Evolutionary conservation across 2,888 invertebrate genomes (phyloP).

Genomic region (Poecilobothrus nobilitatus): DNA sequence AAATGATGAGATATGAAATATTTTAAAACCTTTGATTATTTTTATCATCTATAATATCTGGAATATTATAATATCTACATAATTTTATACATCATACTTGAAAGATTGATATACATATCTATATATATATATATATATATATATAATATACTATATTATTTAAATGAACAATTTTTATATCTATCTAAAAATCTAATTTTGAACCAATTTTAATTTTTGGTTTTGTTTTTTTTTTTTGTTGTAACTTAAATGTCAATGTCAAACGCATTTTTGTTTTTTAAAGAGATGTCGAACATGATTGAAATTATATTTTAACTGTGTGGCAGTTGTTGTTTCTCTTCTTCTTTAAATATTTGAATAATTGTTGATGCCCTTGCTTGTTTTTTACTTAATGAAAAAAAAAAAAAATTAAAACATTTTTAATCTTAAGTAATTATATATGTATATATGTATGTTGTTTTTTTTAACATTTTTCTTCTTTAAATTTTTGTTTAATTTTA

Average conservation of each 20-base stretch:
- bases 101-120: too few relatives aligned
- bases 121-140: too few relatives aligned
- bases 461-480: neutral
- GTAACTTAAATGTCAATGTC: neutral
- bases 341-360: neutral
- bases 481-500: neutral
- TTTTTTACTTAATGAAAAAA: too few relatives aligned
- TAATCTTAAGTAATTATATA: neutral
- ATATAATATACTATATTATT: too few relatives aligned
- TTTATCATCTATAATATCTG: too few relatives aligned
- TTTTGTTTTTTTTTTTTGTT: neutral
- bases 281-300: neutral
- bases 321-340: too few relatives aligned
- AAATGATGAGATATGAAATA: too few relatives aligned
- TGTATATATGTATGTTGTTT: neutral
- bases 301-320: neutral
- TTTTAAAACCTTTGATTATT: too few relatives aligned
- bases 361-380: neutral
- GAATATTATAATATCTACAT: too few relatives aligned
- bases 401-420: neutral
- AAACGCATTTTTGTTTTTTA: neutral
- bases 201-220: neutral
- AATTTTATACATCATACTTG: too few relatives aligned
- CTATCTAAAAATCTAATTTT: too few relatives aligned
- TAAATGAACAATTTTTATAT: too few relatives aligned